Evolutionary conservation across 2,113 vertebrate genomes (phyloP), one percentile per base, ranked within the genome.

Genomic region (Pampusana beccarii): DNA sequence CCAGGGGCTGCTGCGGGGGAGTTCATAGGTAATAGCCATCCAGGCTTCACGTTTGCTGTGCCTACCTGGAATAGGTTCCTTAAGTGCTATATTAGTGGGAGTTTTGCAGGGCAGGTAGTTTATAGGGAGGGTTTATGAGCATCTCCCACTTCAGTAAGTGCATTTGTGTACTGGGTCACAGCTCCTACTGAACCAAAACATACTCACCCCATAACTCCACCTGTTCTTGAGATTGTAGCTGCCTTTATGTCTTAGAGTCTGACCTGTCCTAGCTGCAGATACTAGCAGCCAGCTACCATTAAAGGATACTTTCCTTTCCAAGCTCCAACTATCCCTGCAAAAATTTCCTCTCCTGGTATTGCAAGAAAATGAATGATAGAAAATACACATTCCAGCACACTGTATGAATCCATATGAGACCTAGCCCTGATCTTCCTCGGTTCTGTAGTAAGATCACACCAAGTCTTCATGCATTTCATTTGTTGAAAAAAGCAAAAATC

Each of bases 371-470:
- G 21, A 33, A 26, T 33, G 28, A 81, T 24, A 33, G 48, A 33
- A 74, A 91, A 65, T 51, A 54, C 1, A 23, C 74, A 25, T 4
- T 54, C 19, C 28, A 29, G 31, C 0, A 1, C 0, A 0, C 11
- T 38, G 6, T 20, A 20, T 40, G 21, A 73, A 70, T 56, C 38
- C 14, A 10, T 2, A 65, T 36, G 50, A 91, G 11, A 86, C 18
- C 40, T 20, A 31, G 34, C 4, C 7, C 38, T 40, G 25, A 10
- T 9, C 28, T 60, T 82, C 26, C 42, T 61, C 2, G 0, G 5
- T 65, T 82, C 62, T 91, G 9, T 10, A 44, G 29, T 34, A 71
- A 44, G 28, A 57, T n/a, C 34, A 34, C 25, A 36, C 18, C 44
- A 61, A 57, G 13, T 29, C 54, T 86, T 88, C 12, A 73, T 57